Base-by-base conservation (phyloP, 2,888 invertebrate genomes). In the Pasiphila rectangulata region DNA sequence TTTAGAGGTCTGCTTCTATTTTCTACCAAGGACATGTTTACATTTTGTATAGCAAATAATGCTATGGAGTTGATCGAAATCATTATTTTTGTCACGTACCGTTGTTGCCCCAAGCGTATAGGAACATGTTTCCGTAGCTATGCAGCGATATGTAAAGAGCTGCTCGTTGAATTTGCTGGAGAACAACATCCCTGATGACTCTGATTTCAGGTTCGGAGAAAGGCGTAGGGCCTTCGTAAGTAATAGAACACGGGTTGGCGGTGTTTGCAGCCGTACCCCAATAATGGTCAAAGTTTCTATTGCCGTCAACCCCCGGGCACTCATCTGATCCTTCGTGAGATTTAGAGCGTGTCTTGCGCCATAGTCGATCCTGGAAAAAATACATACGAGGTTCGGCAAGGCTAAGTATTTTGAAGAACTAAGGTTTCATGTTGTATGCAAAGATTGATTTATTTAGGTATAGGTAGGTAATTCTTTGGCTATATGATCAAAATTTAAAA, bases 261-360 rank as follows among this genome's bases (percentile, higher is more conserved):
- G 85, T 87, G 4, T 72, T 75, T 0, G 76, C 89, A 49, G 60
- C 79, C 75, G 89, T 90, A 79, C 91, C 92, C 93, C 94, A 95
- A 54, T 92, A 78, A 61, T 91, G 92, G 46, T 90, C 94, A 64
- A 93, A 96, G 79, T 95, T 96, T 17, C 95, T 89, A 75, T 95
- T 95, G 0, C 91, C 91, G 67, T 96, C 95, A 0, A 92, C 92
- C n/a, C 96, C 95, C 3, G 80, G 78, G 59, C 95, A 95, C 0
- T 61, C 57, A 0, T 79, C 72, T 13, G 79, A 61, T 19, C 79
- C 83, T 0, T 71, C 72, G n/a, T 81, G 65, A 6, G 75, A 72
- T 0, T 72, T 83, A 0, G 91, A 90, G 1, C 94, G 90, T 1
- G 93, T 94, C 68, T 94, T 94, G 17, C 94, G 91, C 93, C 94